Evolutionary conservation across 2,797 vertebrate species (phyloP).

Genomic region (Dermochelys coriacea): DNA sequence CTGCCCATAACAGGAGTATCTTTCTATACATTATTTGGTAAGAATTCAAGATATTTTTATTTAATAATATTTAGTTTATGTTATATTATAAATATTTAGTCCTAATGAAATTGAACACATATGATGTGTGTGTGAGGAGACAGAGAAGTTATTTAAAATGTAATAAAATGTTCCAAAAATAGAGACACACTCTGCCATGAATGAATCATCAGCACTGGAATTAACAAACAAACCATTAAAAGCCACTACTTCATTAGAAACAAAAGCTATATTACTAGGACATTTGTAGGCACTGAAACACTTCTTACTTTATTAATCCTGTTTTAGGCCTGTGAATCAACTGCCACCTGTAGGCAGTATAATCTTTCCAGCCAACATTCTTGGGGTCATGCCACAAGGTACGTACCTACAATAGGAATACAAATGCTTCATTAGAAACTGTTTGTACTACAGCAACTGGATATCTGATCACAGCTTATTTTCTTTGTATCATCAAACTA

Average conservation of each 20-base stretch:
- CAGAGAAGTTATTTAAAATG: slow-evolving; percentile 11
- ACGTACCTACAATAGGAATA: slow-evolving; percentile 85
- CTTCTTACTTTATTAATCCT: slow-evolving; percentile 94
- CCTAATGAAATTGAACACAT: slow-evolving; percentile 38
- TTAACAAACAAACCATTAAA: slow-evolving; percentile 4
- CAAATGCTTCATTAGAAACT: slow-evolving; percentile 21
- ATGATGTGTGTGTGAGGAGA: slow-evolving; percentile 20
- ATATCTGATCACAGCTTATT: neutral
- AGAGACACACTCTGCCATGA: neutral
- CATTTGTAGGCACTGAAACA: neutral
- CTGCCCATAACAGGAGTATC: neutral
- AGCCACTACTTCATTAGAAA: slow-evolving; percentile 2
- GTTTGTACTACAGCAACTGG: fast-evolving
- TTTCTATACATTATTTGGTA: slow-evolving; percentile 4
- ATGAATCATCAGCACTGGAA: slow-evolving; percentile 8
- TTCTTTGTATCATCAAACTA: neutral
- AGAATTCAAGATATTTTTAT: neutral
- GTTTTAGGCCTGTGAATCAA: slow-evolving; percentile 97
- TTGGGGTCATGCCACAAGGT: slow-evolving; percentile 98
- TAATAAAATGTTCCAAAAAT: slow-evolving; percentile 18
- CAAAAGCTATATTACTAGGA: neutral
- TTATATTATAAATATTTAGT: slow-evolving; percentile 26
- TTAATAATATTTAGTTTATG: slow-evolving; percentile 33
- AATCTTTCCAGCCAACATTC: slow-evolving; percentile 99
- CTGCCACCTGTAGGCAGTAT: slow-evolving; percentile 99